A percentile compares a stretch with the other conserved stretches of the same genome.
phyloP scores from a whole-genome alignment of 2,797 vertebrate species.

The Sebastes steindachneri region DNA sequence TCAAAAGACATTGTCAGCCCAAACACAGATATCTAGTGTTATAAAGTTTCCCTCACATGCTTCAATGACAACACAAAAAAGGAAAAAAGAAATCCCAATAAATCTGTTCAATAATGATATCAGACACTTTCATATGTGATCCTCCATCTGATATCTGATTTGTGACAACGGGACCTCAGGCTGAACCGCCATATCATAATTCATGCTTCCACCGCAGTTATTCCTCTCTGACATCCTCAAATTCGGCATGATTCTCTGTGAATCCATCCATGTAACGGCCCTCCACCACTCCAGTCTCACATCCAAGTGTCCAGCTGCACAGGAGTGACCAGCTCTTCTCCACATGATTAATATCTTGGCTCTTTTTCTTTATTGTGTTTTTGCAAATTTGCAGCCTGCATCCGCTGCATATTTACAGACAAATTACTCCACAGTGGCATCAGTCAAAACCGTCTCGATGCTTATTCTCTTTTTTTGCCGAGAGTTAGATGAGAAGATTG shows the following conservation, averaged over 20 bases:
- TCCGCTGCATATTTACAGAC: not conserved
- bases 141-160: slow-evolving; percentile 21
- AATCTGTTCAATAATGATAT: slow-evolving; percentile 21
- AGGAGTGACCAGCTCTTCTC: slow-evolving; percentile 21
- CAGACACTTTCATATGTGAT: slow-evolving; percentile 35
- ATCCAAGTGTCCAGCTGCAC: slow-evolving; percentile 49
- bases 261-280: slow-evolving; percentile 50
- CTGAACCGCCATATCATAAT: slow-evolving; percentile 27
- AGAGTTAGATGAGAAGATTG: not conserved
- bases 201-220: slow-evolving; percentile 17
- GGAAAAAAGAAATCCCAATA: not conserved
- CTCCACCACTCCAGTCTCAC: not conserved
- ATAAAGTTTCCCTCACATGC: not conserved
- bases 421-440: not conserved
- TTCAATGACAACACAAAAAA: not conserved
- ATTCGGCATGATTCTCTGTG: slow-evolving; percentile 26
- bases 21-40: not conserved
- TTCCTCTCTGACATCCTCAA: slow-evolving; percentile 10
- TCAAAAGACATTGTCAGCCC: not conserved
- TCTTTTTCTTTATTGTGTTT: not conserved
- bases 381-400: not conserved
- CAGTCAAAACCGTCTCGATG: not conserved
- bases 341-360: not conserved
- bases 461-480: too few species aligned
- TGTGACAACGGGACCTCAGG: slow-evolving; percentile 11